These are phyloP conservation scores for Daubentonia madagascariensis DNA, from an alignment of 2,113 vertebrate species.

Conservation along the genomic window DNA sequence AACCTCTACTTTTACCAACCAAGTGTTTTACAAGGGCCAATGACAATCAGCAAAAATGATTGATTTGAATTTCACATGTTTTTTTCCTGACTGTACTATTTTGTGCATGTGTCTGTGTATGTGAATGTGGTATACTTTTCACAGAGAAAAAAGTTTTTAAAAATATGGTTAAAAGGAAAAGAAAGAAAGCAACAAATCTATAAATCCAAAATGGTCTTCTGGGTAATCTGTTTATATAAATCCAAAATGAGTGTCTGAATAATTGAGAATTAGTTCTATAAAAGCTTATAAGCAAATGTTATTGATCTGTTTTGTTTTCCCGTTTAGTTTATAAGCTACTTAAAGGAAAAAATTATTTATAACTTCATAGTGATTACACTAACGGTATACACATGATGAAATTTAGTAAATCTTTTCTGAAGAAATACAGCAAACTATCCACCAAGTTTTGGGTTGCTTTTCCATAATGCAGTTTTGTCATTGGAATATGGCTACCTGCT, in stretches of 20 bases:
- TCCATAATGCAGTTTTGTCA: background rate
- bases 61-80: background rate
- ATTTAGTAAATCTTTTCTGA: slow-evolving; percentile 23
- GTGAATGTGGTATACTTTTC: background rate
- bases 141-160: background rate
- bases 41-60: background rate
- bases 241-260: background rate
- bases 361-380: background rate
- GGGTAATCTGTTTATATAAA: background rate
- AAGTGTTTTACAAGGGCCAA: background rate
- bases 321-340: background rate
- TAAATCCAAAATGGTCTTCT: background rate
- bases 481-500: background rate
- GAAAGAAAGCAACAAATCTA: background rate
- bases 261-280: background rate
- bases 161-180: background rate
- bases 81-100: background rate
- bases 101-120: background rate
- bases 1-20: background rate
- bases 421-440: background rate
- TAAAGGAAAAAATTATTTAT: background rate
- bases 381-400: background rate
- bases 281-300: background rate
- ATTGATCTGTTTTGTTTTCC: background rate
- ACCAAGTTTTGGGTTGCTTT: background rate